Percentiles rank a stretch among this genome's conserved stretches.
Conservation (phyloP, 35 echinoderm and acorn worm species). For the Apostichopus japonicus region DNA sequence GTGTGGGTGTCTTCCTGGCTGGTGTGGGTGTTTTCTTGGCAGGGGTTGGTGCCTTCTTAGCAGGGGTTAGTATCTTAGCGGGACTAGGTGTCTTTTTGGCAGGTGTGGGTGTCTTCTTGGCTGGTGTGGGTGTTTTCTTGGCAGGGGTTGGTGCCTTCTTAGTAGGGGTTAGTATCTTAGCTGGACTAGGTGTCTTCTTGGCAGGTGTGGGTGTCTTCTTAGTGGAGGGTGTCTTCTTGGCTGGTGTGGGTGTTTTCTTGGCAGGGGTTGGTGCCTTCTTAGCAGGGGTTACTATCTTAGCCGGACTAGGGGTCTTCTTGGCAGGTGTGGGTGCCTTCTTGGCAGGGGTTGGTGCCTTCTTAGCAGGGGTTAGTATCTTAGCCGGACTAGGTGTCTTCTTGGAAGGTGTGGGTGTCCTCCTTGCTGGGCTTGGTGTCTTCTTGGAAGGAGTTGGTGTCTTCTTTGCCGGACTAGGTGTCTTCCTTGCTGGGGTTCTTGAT, state of each 20-base stretch:
- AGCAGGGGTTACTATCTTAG: background rate
- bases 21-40: slow-evolving; percentile 52
- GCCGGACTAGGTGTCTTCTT: slow-evolving; percentile 60
- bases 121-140: background rate
- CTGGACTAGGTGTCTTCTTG: slow-evolving; percentile 43
- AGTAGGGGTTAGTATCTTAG: too few species aligned
- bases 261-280: slow-evolving; percentile 36
- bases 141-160: slow-evolving; percentile 32
- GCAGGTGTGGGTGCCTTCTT: slow-evolving; percentile 37
- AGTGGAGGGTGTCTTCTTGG: slow-evolving; percentile 24
- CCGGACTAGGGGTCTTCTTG: background rate
- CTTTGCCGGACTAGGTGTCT: background rate
- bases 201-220: slow-evolving; percentile 15
- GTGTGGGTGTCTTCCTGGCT: slow-evolving; percentile 9
- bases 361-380: slow-evolving; percentile 2
- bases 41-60: background rate
- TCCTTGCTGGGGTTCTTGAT: background rate
- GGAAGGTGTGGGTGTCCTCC: slow-evolving; percentile 49
- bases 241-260: slow-evolving; percentile 55
- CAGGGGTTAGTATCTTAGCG: too few species aligned
- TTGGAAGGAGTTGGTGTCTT: slow-evolving; percentile 27
- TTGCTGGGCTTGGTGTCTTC: slow-evolving; percentile 21
- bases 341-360: slow-evolving; percentile 33
- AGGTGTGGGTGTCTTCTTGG: slow-evolving; percentile 70
- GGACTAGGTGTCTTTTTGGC: slow-evolving; percentile 42